phyloP scores from a whole-genome alignment of 2,888 invertebrate genomes.

The Drymonia ruficornis region DNA sequence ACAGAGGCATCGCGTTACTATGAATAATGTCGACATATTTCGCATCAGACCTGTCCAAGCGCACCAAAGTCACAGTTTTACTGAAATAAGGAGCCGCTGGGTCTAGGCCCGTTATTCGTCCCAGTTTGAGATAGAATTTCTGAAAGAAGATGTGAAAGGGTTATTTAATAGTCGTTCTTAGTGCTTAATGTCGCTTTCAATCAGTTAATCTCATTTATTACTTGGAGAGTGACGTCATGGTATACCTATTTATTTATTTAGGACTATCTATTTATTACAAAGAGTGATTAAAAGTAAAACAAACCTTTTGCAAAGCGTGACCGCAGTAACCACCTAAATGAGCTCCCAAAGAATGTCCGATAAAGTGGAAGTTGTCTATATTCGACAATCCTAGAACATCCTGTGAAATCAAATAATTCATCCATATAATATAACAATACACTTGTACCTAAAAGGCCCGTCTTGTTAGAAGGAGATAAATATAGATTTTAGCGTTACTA shows the following conservation, averaged over 20 bases:
- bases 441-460: no score
- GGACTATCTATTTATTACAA: not conserved
- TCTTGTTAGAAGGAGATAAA: no score
- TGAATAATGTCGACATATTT: slow-evolving; percentile 96
- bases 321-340: slow-evolving; percentile 95
- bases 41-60: slow-evolving; percentile 94
- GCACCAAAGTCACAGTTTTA: slow-evolving; percentile 90
- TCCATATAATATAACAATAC: not conserved
- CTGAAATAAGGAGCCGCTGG: slow-evolving; percentile 97
- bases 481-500: no score
- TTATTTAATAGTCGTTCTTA: no score
- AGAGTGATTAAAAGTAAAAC: slow-evolving; percentile 3
- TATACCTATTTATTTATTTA: no score
- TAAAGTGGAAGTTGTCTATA: slow-evolving; percentile 90
- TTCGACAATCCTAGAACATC: slow-evolving; percentile 80
- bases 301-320: slow-evolving; percentile 87
- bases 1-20: slow-evolving; percentile 92
- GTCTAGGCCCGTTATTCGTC: slow-evolving; percentile 94
- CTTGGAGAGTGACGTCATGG: no score
- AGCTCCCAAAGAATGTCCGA: slow-evolving; percentile 95
- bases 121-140: slow-evolving; percentile 88
- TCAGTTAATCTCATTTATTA: no score
- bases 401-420: slow-evolving; percentile 58
- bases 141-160: slow-evolving; percentile 62
- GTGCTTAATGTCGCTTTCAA: no score